These are phyloP conservation scores for Noturus placidus DNA, from an alignment of 2,113 vertebrate species.

Conservation along the genomic window DNA sequence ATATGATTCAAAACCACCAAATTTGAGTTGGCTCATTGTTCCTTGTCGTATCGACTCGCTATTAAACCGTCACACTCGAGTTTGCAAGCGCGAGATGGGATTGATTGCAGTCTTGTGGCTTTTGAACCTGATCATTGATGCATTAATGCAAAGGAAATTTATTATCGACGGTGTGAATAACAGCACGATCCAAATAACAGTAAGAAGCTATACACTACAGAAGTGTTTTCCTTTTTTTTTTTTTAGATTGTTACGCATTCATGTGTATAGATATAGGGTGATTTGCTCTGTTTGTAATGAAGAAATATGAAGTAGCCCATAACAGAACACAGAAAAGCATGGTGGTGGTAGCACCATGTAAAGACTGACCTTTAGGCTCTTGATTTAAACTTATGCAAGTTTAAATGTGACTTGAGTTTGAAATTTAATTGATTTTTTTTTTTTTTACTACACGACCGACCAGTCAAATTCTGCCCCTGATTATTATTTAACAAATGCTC, in stretches of 20 bases:
- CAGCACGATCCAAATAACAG: not conserved
- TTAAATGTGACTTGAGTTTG: not conserved
- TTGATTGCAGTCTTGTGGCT: conserved; percentile 37
- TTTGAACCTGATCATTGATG: conserved; percentile 24
- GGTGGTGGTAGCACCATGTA: not conserved
- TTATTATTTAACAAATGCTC: not conserved
- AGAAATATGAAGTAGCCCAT: not conserved
- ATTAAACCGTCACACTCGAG: not conserved
- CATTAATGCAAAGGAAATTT: conserved; percentile 32
- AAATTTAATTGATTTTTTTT: not conserved
- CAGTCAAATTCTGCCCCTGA: not conserved
- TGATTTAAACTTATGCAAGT: not conserved
- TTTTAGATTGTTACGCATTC: not conserved
- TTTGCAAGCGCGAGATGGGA: not conserved
- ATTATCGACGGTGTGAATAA: conserved; percentile 15
- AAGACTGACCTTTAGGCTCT: not conserved
- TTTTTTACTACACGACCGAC: not conserved
- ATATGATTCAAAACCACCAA: not conserved
- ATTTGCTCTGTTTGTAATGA: not conserved
- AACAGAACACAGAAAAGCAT: not conserved
- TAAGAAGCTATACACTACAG: not conserved
- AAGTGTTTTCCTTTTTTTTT: not conserved
- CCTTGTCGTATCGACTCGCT: conserved; percentile 4
- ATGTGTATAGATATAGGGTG: not conserved
- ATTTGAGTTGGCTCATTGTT: not conserved